A percentile compares a stretch with the other conserved stretches of the same genome.
Evolutionary conservation across 2,113 vertebrate species (phyloP).

Genomic region (Osmerus mordax): DNA sequence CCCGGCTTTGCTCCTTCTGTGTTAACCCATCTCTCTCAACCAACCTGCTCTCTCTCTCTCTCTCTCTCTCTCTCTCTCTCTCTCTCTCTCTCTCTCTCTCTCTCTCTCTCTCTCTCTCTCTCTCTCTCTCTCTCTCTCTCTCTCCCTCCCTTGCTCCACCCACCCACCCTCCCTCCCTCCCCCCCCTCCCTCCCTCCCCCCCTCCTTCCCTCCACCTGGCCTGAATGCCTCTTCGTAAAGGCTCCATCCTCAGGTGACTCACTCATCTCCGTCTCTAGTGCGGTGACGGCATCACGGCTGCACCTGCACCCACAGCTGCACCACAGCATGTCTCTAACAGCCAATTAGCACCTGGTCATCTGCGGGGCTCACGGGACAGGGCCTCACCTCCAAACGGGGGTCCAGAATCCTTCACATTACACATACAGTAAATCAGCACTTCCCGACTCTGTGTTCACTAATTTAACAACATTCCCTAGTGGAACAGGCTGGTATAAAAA

Average conservation of each 20-base stretch:
- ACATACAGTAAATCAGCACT: slow-evolving; percentile 40
- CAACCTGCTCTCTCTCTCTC: no score
- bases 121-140: neutral
- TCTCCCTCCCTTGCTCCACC: no score
- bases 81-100: neutral
- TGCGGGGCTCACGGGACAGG: slow-evolving; percentile 31
- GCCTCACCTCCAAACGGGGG: slow-evolving; percentile 31
- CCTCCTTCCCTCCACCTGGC: neutral
- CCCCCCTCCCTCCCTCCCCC: neutral
- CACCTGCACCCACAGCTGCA: slow-evolving; percentile 45
- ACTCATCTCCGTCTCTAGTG: slow-evolving; percentile 35
- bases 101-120: neutral
- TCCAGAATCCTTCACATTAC: slow-evolving; percentile 41
- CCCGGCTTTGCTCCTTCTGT: no score
- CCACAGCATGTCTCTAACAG: slow-evolving; percentile 49
- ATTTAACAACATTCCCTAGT: slow-evolving; percentile 42
- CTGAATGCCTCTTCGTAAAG: no score
- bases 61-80: no score
- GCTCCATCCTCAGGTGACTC: neutral
- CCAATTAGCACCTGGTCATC: slow-evolving; percentile 67
- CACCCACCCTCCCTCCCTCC: neutral
- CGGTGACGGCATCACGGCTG: slow-evolving; percentile 28
- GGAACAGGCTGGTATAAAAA: slow-evolving; percentile 45
- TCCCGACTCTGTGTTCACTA: slow-evolving; percentile 30
- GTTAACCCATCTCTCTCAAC: no score